phyloP scores from a whole-genome alignment of 2,888 invertebrate genomes.

The Eupeodes luniger region DNA sequence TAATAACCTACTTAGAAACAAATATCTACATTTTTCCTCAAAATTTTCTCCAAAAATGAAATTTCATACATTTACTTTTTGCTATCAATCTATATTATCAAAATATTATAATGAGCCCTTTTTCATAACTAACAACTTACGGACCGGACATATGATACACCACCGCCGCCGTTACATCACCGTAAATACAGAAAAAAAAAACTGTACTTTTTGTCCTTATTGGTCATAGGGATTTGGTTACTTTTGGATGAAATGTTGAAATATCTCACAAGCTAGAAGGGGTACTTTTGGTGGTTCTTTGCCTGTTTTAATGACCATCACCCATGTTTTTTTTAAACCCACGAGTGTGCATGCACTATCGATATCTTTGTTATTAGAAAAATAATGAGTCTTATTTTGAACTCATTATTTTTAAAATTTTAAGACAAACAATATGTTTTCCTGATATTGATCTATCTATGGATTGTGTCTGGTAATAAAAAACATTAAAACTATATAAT shows the following conservation, averaged over 20 bases:
- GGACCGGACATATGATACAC: too few species aligned
- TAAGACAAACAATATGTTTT: neutral
- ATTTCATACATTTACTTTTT: too few species aligned
- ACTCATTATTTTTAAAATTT: slow-evolving; percentile 36
- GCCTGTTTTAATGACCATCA: slow-evolving; percentile 51
- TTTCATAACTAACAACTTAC: too few species aligned
- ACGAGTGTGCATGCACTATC: neutral
- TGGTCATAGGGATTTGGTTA: slow-evolving; percentile 50
- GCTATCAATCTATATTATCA: too few species aligned
- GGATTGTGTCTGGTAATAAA: neutral
- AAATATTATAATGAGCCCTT: too few species aligned
- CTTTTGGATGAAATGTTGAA: slow-evolving; percentile 23
- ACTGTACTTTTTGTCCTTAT: slow-evolving; percentile 13
- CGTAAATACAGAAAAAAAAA: neutral
- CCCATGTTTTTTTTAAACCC: neutral
- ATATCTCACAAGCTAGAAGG: neutral
- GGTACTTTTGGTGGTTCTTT: slow-evolving; percentile 37
- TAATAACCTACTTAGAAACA: too few species aligned
- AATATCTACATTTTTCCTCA: too few species aligned
- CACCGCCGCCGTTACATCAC: too few species aligned
- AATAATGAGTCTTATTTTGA: slow-evolving; percentile 54
- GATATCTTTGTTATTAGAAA: slow-evolving; percentile 1
- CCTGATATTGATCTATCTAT: neutral
- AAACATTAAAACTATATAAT: neutral
- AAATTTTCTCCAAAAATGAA: too few species aligned